Conservation (phyloP, 2,113 vertebrate genomes). For the Urocolius indicus region DNA sequence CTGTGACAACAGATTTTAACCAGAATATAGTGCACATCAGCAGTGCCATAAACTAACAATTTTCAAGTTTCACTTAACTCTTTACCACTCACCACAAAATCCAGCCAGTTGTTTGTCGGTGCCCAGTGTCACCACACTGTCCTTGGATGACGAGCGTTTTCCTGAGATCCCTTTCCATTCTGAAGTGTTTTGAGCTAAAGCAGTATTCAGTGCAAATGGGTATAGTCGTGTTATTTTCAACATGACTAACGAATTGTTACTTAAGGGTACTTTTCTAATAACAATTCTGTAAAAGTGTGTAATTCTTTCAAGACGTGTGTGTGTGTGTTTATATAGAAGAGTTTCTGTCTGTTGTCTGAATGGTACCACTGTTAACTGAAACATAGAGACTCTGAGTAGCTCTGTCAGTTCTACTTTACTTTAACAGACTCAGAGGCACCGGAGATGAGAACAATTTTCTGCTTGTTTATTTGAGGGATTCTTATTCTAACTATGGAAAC, state of each 20-base stretch:
- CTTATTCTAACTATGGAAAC: slow-evolving; percentile 48
- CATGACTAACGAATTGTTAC: background rate
- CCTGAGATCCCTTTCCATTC: background rate
- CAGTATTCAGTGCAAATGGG: background rate
- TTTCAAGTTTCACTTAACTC: slow-evolving; percentile 20
- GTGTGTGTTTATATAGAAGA: background rate
- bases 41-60: background rate
- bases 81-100: background rate
- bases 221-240: background rate
- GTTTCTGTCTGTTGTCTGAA: background rate
- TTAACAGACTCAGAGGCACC: slow-evolving; percentile 47
- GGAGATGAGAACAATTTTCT: slow-evolving; percentile 17
- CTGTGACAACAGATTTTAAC: slow-evolving; percentile 45
- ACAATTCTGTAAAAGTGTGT: background rate
- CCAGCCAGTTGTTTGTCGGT: background rate
- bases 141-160: background rate
- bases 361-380: slow-evolving; percentile 10
- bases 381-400: background rate
- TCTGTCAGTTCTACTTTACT: slow-evolving; percentile 37
- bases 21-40: background rate
- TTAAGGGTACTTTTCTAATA: background rate
- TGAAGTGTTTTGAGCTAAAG: background rate
- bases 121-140: background rate
- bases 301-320: background rate
- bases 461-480: slow-evolving; percentile 54